Percentiles rank a stretch among this genome's conserved stretches.
Evolutionary conservation across 2,888 invertebrate species (phyloP).

Genomic region (Euspilapteryx auroguttella): DNA sequence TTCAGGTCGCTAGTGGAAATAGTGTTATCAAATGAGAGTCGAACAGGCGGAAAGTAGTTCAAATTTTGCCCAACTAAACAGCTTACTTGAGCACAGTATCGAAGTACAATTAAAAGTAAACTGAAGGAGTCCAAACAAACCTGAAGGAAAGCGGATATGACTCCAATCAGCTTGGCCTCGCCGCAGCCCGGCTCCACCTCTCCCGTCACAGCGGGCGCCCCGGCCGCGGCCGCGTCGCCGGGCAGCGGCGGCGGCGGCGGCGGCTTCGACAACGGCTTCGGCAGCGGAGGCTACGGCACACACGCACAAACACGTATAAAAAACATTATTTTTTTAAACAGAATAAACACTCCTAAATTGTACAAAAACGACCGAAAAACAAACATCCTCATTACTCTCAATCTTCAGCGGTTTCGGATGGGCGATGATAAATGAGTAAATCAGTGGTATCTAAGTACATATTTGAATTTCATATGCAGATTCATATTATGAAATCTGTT

Average conservation of each 20-base stretch:
- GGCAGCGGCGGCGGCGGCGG: conserved; percentile 41
- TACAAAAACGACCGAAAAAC: neutral
- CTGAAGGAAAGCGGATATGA: conserved; percentile 86
- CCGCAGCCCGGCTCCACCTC: conserved; percentile 30
- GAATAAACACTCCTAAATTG: neutral
- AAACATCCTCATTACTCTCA: no score
- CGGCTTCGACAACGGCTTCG: conserved; percentile 26
- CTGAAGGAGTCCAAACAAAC: conserved; percentile 47
- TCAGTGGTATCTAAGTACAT: no score
- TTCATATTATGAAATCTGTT: no score
- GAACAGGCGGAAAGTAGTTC: no score
- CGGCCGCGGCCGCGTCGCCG: conserved; percentile 22
- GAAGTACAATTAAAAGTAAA: neutral
- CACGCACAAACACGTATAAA: no score
- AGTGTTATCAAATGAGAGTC: no score
- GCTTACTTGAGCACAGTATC: neutral
- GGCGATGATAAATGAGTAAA: no score
- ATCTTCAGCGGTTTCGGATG: no score
- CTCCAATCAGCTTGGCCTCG: conserved; percentile 76
- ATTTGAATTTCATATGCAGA: no score
- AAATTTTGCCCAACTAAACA: neutral
- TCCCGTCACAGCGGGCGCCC: conserved; percentile 19
- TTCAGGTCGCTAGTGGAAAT: no score
- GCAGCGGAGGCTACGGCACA: conserved; percentile 39
- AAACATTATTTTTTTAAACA: no score